Evolutionary conservation across 2,888 invertebrate genomes (phyloP).

Genomic region (Blastobasis lacticolella): DNA sequence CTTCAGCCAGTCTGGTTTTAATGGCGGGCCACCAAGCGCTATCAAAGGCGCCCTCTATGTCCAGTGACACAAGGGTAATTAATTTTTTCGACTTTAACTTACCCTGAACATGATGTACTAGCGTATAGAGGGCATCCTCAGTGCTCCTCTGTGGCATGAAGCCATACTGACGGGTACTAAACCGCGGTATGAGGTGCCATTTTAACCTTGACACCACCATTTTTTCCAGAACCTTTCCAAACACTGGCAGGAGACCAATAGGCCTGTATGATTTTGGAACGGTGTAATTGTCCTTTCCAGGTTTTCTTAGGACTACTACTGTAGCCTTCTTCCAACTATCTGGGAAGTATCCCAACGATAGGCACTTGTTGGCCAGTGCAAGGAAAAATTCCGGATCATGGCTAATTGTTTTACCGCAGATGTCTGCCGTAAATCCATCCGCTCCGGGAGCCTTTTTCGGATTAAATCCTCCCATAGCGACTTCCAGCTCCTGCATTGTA

Average conservation of each 20-base stretch:
- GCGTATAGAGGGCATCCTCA: too few species aligned
- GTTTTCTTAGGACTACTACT: neutral
- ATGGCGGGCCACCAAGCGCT: too few species aligned
- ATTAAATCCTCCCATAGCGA: constrained; percentile 1
- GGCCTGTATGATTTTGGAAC: neutral
- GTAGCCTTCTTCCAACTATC: constrained; percentile 4
- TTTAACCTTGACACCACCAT: neutral
- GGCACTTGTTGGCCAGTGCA: neutral
- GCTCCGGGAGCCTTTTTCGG: constrained; percentile 12
- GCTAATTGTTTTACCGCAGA: neutral
- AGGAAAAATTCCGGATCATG: neutral
- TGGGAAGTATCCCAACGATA: neutral
- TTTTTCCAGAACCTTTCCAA: neutral
- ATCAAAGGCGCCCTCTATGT: too few species aligned
- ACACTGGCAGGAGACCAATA: neutral
- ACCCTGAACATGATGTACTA: too few species aligned
- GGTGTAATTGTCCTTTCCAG: neutral
- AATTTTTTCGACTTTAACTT: too few species aligned
- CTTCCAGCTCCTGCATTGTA: constrained; percentile 1
- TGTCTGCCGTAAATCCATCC: constrained; percentile 11
- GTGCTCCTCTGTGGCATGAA: too few species aligned
- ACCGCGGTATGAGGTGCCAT: neutral
- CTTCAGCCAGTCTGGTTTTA: neutral
- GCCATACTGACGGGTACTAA: too few species aligned
- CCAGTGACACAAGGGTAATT: too few species aligned